Percentiles rank a stretch among this genome's conserved stretches.
phyloP scores from a whole-genome alignment of 2,797 vertebrate species.

The Gymnothorax javanicus region DNA sequence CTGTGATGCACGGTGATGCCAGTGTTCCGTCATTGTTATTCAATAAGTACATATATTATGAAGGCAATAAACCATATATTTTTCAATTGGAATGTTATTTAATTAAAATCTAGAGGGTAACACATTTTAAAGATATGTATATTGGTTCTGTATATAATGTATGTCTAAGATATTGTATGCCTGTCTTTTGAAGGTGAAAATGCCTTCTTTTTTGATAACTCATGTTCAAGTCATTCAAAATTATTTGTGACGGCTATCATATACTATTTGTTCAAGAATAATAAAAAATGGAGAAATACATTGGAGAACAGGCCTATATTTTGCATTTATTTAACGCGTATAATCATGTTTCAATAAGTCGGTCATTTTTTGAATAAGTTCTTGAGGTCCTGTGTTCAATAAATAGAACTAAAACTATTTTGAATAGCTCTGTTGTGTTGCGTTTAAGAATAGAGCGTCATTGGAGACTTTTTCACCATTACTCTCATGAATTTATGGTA shows the following conservation, averaged over 20 bases:
- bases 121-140: slow-evolving; percentile 54
- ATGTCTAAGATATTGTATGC: slow-evolving; percentile 45
- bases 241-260: slow-evolving; percentile 22
- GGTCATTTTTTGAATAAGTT: slow-evolving; percentile 46
- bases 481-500: slow-evolving; percentile 53
- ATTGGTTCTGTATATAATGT: slow-evolving; percentile 63
- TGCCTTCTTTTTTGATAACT: slow-evolving; percentile 51
- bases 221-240: slow-evolving; percentile 26
- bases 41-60: slow-evolving; percentile 26
- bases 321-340: slow-evolving; percentile 1
- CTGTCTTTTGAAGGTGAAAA: slow-evolving; percentile 45
- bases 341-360: neutral
- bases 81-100: slow-evolving; percentile 52
- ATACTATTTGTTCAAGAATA: slow-evolving; percentile 35
- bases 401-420: slow-evolving; percentile 10
- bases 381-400: slow-evolving; percentile 14
- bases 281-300: neutral
- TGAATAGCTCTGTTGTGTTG: slow-evolving; percentile 20
- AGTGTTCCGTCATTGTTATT: neutral
- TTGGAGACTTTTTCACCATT: neutral
- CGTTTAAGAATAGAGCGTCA: slow-evolving; percentile 17
- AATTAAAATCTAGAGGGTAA: slow-evolving; percentile 45
- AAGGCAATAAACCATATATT: slow-evolving; percentile 58
- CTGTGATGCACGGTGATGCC: neutral
- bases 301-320: neutral